Base-by-base conservation (phyloP, 2,888 invertebrate species). In the Oxyteleia sp. region DNA sequence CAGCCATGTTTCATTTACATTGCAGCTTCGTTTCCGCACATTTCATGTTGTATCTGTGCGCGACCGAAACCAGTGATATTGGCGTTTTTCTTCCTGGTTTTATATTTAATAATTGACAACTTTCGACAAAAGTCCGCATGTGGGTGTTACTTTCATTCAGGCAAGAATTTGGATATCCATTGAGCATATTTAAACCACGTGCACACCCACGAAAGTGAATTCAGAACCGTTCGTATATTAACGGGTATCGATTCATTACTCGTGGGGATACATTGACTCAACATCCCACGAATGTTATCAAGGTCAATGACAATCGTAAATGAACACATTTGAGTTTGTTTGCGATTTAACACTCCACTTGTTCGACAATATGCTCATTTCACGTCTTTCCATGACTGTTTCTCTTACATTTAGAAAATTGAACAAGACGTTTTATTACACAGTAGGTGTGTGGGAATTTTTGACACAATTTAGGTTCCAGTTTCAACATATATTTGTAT, bases 1-100 rank as follows among this genome's bases (percentile, higher is more conserved):
- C 61, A 35, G 35, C 71, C 18, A 43, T 49, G 69, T 55, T 81
- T 81, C 81, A 75, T 81, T 81, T 81, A 75, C 69, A 81, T 69
- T 81, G 32, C 64, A 63, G 55, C 66, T 74, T 68, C 63, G 74
- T 81, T 81, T 81, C 75, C 81, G 47, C 55, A 57, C 64, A 68
- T 75, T 43, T 69, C 63, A 63, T 74, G 61, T 45, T 5, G 16
- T 18, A 2, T 18, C 45, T 41, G 41, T 5, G 2, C 13, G 41
- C 10, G 13, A n/a, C 10, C 32, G 8, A 32, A 32, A 32, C 32
- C 8, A 32, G 32, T 32, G 32, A 32, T 32, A 32, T 10, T 8
- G 32, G 2, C 5, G 2, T 41, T 41, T 41, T 41, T 41, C n/a
- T 35, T 35, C 8, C 41, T 4, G 41, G 5, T 41, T 4, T 41